A percentile compares a stretch with the other conserved stretches of the same genome.
Conservation (phyloP, 2,888 invertebrate genomes). For the Drosophila tanythrix region DNA sequence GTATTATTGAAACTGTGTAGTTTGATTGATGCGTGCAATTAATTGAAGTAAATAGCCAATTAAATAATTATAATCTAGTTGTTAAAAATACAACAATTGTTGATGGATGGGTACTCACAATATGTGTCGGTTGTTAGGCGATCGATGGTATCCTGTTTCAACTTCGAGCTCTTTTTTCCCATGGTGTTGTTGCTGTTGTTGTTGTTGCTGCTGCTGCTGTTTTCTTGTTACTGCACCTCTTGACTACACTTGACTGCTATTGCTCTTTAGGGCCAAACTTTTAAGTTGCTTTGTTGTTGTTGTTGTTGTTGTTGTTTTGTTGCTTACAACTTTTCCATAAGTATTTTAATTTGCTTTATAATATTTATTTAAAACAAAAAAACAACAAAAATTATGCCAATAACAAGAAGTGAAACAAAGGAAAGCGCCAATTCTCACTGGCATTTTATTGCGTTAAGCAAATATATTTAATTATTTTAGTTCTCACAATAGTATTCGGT, state of each 20-base stretch:
- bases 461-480: neutral
- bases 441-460: conserved; percentile 18
- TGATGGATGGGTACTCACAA: conserved; percentile 89
- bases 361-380: conserved; percentile 24
- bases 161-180: conserved; percentile 98
- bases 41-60: conserved; percentile 24
- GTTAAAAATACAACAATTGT: neutral
- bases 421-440: conserved; percentile 30
- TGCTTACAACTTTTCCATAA: conserved; percentile 61
- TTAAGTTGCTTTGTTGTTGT: conserved; percentile 42
- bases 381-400: conserved; percentile 10
- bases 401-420: conserved; percentile 20
- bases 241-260: conserved; percentile 55
- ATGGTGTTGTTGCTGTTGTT: conserved; percentile 86
- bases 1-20: conserved; percentile 11
- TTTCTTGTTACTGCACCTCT: conserved; percentile 24
- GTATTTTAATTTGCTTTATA: conserved; percentile 76
- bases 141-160: conserved; percentile 97
- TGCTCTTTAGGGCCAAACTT: conserved; percentile 68
- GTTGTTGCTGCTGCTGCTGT: conserved; percentile 23
- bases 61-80: conserved; percentile 38
- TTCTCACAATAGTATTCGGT: neutral
- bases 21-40: conserved; percentile 40
- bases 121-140: conserved; percentile 96
- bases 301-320: conserved; percentile 6